Base-by-base conservation (phyloP, 2,888 invertebrate species). In the Lochmaea crataegi region DNA sequence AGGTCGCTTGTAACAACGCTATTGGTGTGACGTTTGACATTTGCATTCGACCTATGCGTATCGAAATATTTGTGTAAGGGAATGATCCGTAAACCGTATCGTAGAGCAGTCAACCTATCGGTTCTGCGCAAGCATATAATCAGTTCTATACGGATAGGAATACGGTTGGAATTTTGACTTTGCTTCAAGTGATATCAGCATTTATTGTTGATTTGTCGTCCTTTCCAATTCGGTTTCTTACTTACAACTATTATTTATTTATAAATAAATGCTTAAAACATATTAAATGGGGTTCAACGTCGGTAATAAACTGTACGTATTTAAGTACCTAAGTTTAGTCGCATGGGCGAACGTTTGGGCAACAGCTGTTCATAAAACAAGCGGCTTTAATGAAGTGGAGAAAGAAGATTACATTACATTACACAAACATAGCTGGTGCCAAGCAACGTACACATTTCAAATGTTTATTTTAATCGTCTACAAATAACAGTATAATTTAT, bases 361-460 rank as follows among this genome's bases (percentile, higher is more conserved):
- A 53, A 53, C 53, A 53, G 53, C 53, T 53, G 53, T 53, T 53
- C 18, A 18, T 18, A 18, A 53, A 53, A 53, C 10, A 18, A 53
- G 18, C 18, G 53, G 53, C 53, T 53, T 53, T 53, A 53, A 53
- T 53, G 53, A 53, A 53, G 53, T 53, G 53, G 53, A 53, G 53
- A 53, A 18, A 16, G 48, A 48, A 16, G 53, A 53, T 53, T 53
- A 18, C 53, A 53, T 53, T 53, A 53, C 53, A 53, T 53, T 53
- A 53, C 10, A 53, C 53, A 53, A 53, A 53, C 53, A 53, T 53
- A 18, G 18, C 10, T 53, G 53, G 53, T 53, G 53, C 53, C 18
- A 53, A 53, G 53, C 18, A 53, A 51, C 51, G 6, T 6, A 51
- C 51, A 51, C 51, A n/a, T 51, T n/a, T n/a, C n/a, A 51, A n/a